These are phyloP conservation scores for Clarias platycephalus DNA, from an alignment of 2,797 vertebrate species.

Conservation along the genomic window DNA sequence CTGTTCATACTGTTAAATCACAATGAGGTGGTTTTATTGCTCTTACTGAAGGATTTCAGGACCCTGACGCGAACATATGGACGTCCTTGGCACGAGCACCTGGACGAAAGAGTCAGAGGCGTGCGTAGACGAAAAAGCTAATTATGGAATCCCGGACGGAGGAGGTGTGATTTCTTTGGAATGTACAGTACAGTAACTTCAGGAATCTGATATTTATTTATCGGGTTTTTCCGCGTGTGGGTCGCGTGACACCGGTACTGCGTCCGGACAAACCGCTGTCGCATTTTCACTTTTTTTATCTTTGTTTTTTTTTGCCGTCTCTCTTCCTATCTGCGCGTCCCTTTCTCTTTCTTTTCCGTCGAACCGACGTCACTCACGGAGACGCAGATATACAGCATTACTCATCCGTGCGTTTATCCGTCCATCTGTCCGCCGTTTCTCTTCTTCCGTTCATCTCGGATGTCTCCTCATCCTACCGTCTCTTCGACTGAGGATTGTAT, in stretches of 20 bases:
- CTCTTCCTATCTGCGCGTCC: neutral
- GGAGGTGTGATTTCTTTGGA: conserved; percentile 29
- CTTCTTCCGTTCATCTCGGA: conserved; percentile 39
- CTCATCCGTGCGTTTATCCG: conserved; percentile 67
- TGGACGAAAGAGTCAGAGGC: conserved; percentile 12
- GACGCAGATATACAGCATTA: conserved; percentile 39
- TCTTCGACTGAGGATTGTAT: conserved; percentile 1
- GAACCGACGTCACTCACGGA: conserved; percentile 33
- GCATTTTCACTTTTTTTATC: too few relatives aligned
- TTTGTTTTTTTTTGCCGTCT: neutral
- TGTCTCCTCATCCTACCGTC: conserved; percentile 12
- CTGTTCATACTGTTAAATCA: neutral
- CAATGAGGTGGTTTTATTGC: conserved; percentile 4
- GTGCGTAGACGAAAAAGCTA: conserved; percentile 12
- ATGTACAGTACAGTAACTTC: neutral
- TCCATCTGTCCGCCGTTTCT: conserved; percentile 55
- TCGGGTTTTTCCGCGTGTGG: too few relatives aligned
- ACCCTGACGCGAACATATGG: conserved; percentile 35
- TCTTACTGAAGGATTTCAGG: conserved; percentile 2
- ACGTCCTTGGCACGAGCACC: conserved; percentile 10
- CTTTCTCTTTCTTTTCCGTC: conserved; percentile 35
- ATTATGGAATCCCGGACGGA: conserved; percentile 23
- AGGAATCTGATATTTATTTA: neutral
- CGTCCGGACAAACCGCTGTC: too few relatives aligned
- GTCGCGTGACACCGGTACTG: too few relatives aligned